Evolutionary conservation across 2,888 invertebrate species (phyloP).

Genomic region (Drosophila subquinaria): DNA sequence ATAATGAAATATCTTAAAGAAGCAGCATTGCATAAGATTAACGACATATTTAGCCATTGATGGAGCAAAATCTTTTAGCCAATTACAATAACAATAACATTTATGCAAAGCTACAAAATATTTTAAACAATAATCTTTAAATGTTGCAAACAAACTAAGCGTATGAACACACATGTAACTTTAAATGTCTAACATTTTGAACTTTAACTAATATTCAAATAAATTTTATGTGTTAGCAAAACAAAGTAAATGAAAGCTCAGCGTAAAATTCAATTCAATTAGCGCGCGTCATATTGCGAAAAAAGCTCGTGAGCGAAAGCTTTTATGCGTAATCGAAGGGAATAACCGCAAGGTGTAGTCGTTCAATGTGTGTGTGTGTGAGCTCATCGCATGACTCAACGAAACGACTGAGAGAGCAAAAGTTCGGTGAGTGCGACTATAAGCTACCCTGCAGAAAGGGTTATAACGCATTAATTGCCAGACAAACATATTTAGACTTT

Average conservation of each 20-base stretch:
- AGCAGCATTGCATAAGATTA: constrained; percentile 33
- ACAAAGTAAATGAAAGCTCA: constrained; percentile 1
- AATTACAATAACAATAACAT: constrained; percentile 39
- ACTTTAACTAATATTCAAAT: constrained; percentile 75
- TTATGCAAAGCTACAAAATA: constrained; percentile 75
- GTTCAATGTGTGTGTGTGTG: constrained; percentile 11
- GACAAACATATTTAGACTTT: not conserved
- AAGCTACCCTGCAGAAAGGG: constrained; percentile 19
- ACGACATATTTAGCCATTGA: constrained; percentile 37
- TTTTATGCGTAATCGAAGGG: constrained; percentile 15
- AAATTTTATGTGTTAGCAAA: constrained; percentile 74
- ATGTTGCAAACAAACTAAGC: constrained; percentile 67
- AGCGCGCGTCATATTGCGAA: constrained; percentile 18
- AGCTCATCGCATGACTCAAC: constrained; percentile 49
- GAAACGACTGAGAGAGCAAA: not conserved
- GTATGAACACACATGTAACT: constrained; percentile 66
- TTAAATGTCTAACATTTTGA: constrained; percentile 78
- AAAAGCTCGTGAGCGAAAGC: constrained; percentile 50
- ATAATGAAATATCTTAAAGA: constrained; percentile 36
- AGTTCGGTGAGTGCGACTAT: not conserved
- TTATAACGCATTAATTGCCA: too few species aligned
- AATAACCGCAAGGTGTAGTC: constrained; percentile 24
- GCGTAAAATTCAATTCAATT: constrained; percentile 19
- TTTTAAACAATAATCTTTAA: constrained; percentile 58
- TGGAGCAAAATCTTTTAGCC: constrained; percentile 39